Evolutionary conservation across 1,140 invertebrate genomes (phyloP), one percentile per base, ranked within the genome.

Genomic region (Papilio polyxenes): DNA sequence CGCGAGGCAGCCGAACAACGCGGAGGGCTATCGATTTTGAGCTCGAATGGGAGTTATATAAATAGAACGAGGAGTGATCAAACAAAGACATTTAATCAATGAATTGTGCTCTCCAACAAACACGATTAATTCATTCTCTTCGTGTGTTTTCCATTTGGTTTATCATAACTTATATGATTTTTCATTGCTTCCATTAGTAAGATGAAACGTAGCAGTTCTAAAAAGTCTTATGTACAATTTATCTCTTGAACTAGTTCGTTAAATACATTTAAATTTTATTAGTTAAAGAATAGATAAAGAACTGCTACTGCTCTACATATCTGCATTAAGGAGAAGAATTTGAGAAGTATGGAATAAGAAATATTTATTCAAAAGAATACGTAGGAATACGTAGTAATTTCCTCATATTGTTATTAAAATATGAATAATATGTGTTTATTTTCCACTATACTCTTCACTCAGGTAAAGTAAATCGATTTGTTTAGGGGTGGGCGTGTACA

Each of bases 401-500:
- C 10, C 10, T 51, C 40, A 44, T 44, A 44, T 6, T 44, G 40
- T 44, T 31, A 31, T 31, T 44, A 6, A 44, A 51, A 51, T 51
- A 51, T 51, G 49, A 51, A 51, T 51, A 51, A 10, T 51, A 8
- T n/a, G 56, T n/a, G 8, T 59, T 59, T 2, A n/a, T 76, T 9
- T 53, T 72, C 62, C 48, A 56, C 48, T 49, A 9, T 56, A 40
- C 15, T 44, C 44, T 48, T 15, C n/a, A 51, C 62, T 78, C 48
- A 51, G 20, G 62, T 78, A 44, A 23, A 74, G 62, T 82, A 9
- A 53, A 80, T 62, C 72, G 62, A 17, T 76, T 40, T 53, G 49
- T 72, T 44, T 53, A 97, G 97, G 97, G 87, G 96, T 97, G 84
- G 97, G 97, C 88, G 97, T 98, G 87, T 98, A 98, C 94, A 98